These are phyloP conservation scores for Lottia gigantea DNA, from an alignment of 2,888 invertebrate species.

Conservation along the genomic window DNA sequence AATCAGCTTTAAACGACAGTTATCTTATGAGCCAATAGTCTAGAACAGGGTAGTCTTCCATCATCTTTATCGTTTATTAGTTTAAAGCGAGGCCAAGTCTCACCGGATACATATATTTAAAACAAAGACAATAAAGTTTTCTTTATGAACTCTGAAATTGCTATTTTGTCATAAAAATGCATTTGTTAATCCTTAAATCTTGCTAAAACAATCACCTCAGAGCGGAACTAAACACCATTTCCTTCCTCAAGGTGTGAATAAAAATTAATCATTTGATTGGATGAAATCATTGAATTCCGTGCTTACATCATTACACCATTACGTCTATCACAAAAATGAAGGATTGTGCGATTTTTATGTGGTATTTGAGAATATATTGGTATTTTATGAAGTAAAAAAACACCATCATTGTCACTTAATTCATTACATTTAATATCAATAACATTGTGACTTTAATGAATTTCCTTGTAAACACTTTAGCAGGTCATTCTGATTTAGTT, in stretches of 20 bases:
- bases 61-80: neutral
- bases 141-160: constrained; percentile 16
- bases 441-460: no score
- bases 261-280: constrained; percentile 7
- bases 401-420: constrained; percentile 8
- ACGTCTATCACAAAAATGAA: neutral
- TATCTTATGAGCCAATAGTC: neutral
- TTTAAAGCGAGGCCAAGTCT: neutral
- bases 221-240: neutral
- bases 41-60: constrained; percentile 1
- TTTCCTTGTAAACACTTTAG: no score
- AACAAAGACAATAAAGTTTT: constrained; percentile 21
- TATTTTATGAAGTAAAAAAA: constrained; percentile 1
- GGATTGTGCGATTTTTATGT: neutral
- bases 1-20: neutral
- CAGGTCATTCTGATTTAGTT: no score
- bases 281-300: neutral
- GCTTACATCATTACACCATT: constrained; percentile 5
- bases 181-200: constrained; percentile 11
- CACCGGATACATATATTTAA: constrained; percentile 16
- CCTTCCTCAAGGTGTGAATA: constrained; percentile 4
- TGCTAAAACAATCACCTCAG: constrained; percentile 9
- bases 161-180: constrained; percentile 19
- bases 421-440: neutral
- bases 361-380: neutral